A percentile compares a stretch with the other conserved stretches of the same genome.
Conservation (phyloP, 92 coral and sea anemone genomes). For the Meandrina meandrites region DNA sequence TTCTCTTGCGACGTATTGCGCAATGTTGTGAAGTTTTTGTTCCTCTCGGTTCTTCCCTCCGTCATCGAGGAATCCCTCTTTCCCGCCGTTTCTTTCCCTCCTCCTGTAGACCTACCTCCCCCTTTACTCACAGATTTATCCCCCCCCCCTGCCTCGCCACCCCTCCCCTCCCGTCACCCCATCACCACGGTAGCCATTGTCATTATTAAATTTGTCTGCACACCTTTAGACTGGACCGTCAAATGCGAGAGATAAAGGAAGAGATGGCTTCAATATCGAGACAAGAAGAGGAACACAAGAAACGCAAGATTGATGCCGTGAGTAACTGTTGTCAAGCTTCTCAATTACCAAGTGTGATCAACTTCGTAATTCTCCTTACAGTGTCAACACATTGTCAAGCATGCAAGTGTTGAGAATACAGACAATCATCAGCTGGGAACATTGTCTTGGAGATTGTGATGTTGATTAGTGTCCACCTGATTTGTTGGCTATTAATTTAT, state of each 20-base stretch:
- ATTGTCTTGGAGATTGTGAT: background rate
- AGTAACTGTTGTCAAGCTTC: background rate
- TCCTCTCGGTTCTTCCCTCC: too few species aligned
- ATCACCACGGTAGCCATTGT: too few species aligned
- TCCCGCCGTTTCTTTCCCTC: too few species aligned
- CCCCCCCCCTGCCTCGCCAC: too few species aligned
- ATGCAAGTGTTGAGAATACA: background rate
- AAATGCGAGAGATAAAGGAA: conserved; percentile 81
- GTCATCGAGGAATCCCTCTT: too few species aligned
- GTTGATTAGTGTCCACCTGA: background rate
- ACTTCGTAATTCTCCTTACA: background rate
- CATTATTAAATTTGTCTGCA: background rate
- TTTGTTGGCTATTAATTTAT: too few species aligned
- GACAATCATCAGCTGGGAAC: background rate
- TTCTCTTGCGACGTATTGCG: too few species aligned
- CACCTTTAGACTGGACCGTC: conserved; percentile 73
- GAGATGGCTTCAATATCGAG: conserved; percentile 72
- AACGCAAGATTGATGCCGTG: conserved; percentile 85
- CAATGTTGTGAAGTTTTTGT: too few species aligned
- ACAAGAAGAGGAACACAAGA: conserved; percentile 91
- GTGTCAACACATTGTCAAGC: background rate
- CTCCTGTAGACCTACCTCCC: too few species aligned
- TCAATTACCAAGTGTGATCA: background rate
- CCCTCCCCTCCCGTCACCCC: too few species aligned
- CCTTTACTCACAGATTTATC: too few species aligned